Conservation (phyloP, 2,797 vertebrate species). For the Oryzias sinensis region DNA sequence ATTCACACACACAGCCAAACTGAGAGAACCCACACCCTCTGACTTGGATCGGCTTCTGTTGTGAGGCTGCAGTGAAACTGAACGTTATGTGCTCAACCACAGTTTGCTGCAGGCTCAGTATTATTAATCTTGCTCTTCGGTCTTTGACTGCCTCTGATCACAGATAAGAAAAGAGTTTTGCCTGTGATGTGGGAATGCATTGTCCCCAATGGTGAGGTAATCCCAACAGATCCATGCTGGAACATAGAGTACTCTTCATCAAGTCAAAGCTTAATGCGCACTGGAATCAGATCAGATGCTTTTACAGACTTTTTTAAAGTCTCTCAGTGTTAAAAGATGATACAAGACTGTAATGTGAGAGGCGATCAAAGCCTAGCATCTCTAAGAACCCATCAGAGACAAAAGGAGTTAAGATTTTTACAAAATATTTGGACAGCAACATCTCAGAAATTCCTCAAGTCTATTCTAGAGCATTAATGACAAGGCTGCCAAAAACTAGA, state of each 20-base stretch:
- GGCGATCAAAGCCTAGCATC: neutral
- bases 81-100: conserved; percentile 32
- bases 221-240: conserved; percentile 22
- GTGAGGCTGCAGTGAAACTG: conserved; percentile 8
- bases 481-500: no score
- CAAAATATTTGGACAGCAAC: no score
- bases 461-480: no score
- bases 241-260: conserved; percentile 31
- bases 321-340: conserved; percentile 8
- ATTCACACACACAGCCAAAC: no score
- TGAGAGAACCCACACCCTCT: conserved; percentile 39
- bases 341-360: neutral
- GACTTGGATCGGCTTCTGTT: conserved; percentile 18
- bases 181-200: conserved; percentile 27
- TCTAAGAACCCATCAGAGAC: no score
- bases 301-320: neutral
- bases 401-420: no score
- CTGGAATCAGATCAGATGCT: conserved; percentile 16
- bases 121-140: conserved; percentile 11
- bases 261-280: conserved; percentile 35
- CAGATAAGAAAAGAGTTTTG: conserved; percentile 6
- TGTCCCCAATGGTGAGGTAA: conserved; percentile 43
- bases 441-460: no score
- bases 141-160: conserved; percentile 10
- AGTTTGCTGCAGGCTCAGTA: conserved; percentile 3